Base-by-base conservation (phyloP, 1,140 invertebrate genomes). In the Panagrolaimus sp. region DNA sequence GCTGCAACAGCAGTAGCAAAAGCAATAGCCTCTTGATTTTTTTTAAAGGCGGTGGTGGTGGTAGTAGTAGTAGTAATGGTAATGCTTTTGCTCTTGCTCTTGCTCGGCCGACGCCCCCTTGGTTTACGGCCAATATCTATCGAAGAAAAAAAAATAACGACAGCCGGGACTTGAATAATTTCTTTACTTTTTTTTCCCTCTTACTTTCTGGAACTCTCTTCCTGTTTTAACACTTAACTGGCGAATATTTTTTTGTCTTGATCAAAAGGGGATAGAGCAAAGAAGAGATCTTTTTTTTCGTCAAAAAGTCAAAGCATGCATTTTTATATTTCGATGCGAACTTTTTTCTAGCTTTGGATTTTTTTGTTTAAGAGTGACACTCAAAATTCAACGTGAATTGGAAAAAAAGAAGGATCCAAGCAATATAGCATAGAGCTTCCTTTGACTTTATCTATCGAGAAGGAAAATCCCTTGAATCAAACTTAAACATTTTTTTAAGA, bases 151-250 rank as follows among this genome's bases (percentile, higher is more conserved):
- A 26, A 58, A 21, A 58, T 28, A 21, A 28, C 52, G 52, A 21
- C 52, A 26, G 52, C 52, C 52, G 32, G 32, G 32, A 38, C 32
- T 38, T 38, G 32, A 38, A 38, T 38, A 7, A 38, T 38, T 38
- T n/a, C n/a, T n/a, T n/a, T n/a, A n/a, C 32, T 38, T 38, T 38
- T 38, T 38, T 58, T 58, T 58, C 28, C 17, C 52, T 58, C 52
- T 58, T 28, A n/a, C 52, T 58, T 58, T 58, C 52, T 58, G 52
- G 52, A 58, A 58, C 52, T 58, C 52, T 58, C 52, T 58, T 58
- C 52, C 52, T 58, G 52, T 28, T 58, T 38, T 58, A 58, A 58
- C 52, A 58, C 52, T 58, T 28, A 58, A 58, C 12, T 38, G 32
- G 7, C 32, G n/a, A 52, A 24, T 52, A 24, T 52, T 28, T 58